Percentiles rank a stretch among this genome's conserved stretches.
Evolutionary conservation across 1,140 invertebrate species (phyloP).

Genomic region (Hylaeus anthracinus): DNA sequence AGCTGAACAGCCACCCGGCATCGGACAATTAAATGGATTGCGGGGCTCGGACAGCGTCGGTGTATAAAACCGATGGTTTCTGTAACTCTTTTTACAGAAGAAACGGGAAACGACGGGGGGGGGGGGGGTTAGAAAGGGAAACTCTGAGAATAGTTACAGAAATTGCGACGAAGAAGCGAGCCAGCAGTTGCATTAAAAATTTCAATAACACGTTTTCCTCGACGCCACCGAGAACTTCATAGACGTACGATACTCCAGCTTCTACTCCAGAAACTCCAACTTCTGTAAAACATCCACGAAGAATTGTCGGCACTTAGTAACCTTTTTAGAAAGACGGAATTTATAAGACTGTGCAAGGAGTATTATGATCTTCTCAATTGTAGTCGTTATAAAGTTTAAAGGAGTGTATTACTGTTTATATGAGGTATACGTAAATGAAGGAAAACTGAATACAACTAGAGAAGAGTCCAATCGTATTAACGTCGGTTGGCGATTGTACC

Average conservation of each 20-base stretch:
- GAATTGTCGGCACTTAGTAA: no score
- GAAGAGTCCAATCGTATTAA: no score
- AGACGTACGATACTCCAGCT: not conserved
- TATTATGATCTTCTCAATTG: no score
- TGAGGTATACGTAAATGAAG: no score
- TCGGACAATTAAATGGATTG: conserved; percentile 35
- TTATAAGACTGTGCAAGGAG: no score
- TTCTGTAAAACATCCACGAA: not conserved
- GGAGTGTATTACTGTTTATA: no score
- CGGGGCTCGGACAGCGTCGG: conserved; percentile 2
- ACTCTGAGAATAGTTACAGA: not conserved
- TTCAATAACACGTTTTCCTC: not conserved
- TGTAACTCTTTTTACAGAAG: not conserved
- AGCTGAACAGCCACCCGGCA: not conserved
- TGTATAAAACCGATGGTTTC: conserved; percentile 14
- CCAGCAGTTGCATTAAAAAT: conserved; percentile 8
- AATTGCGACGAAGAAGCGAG: not conserved
- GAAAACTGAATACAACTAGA: no score
- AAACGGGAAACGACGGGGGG: not conserved
- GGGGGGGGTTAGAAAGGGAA: not conserved
- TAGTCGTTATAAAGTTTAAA: no score
- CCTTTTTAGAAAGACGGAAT: no score
- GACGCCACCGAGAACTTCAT: not conserved
- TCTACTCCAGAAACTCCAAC: not conserved
- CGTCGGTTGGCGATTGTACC: no score